Evolutionary conservation across 1,140 invertebrate genomes (phyloP).

Genomic region (Calephelis virginiensis): DNA sequence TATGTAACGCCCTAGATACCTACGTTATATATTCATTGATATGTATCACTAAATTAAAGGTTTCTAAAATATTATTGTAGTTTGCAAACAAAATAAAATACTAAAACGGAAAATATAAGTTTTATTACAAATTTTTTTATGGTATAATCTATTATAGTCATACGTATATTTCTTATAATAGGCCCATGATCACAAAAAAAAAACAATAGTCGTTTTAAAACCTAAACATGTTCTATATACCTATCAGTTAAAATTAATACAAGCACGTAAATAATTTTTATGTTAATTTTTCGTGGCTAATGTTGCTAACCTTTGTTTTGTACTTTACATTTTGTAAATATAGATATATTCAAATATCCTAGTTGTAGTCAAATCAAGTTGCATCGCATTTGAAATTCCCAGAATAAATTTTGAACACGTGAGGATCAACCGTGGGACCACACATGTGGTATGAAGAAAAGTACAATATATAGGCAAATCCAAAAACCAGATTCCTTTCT

Average conservation of each 20-base stretch:
- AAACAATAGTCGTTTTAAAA: too few species aligned
- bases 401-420: slow-evolving; percentile 48
- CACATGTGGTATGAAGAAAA: slow-evolving; percentile 53
- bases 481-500: slow-evolving; percentile 72
- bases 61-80: background rate
- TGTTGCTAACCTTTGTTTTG: too few species aligned
- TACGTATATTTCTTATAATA: too few species aligned
- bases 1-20: slow-evolving; percentile 26
- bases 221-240: too few species aligned
- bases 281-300: too few species aligned
- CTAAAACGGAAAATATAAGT: too few species aligned
- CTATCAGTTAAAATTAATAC: too few species aligned
- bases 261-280: too few species aligned
- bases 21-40: background rate
- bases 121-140: too few species aligned
- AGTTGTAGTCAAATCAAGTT: slow-evolving; percentile 44
- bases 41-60: background rate
- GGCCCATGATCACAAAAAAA: too few species aligned
- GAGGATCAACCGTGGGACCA: slow-evolving; percentile 62
- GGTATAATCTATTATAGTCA: too few species aligned
- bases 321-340: background rate
- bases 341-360: slow-evolving; percentile 3
- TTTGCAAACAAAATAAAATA: too few species aligned
- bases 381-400: slow-evolving; percentile 36
- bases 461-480: slow-evolving; percentile 51